Conservation (phyloP, 2,888 invertebrate genomes). For the Pachycephus smyrnensis region DNA sequence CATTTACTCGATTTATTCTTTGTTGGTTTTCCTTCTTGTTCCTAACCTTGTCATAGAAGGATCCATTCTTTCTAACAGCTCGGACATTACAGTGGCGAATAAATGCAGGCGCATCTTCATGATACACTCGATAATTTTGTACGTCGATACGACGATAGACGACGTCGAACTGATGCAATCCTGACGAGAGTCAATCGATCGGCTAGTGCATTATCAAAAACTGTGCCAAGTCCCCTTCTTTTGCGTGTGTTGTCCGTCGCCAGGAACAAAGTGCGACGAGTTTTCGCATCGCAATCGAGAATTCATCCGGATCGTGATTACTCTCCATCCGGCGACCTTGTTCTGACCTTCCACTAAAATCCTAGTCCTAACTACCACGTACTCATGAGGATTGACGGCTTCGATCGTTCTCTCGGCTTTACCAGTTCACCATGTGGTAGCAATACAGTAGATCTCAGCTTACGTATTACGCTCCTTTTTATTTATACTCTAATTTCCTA, state of each 20-base stretch:
- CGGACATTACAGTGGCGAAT: neutral
- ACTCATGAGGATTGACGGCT: neutral
- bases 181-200: neutral
- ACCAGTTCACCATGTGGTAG: neutral
- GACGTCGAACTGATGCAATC: neutral
- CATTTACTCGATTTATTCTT: constrained; percentile 1
- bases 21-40: neutral
- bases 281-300: neutral
- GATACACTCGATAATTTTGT: neutral
- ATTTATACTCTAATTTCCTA: neutral
- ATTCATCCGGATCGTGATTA: neutral
- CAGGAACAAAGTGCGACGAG: neutral
- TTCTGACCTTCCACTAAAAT: neutral
- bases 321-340: neutral
- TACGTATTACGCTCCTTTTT: neutral
- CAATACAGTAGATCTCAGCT: neutral
- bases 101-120: neutral
- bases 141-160: neutral
- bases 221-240: neutral
- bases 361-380: neutral
- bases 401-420: neutral
- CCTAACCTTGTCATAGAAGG: neutral
- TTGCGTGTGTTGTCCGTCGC: neutral
- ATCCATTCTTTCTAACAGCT: neutral
- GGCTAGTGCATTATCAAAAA: neutral